Evolutionary conservation across 2,797 vertebrate genomes (phyloP).

Genomic region (Rousettus madagascariensis): DNA sequence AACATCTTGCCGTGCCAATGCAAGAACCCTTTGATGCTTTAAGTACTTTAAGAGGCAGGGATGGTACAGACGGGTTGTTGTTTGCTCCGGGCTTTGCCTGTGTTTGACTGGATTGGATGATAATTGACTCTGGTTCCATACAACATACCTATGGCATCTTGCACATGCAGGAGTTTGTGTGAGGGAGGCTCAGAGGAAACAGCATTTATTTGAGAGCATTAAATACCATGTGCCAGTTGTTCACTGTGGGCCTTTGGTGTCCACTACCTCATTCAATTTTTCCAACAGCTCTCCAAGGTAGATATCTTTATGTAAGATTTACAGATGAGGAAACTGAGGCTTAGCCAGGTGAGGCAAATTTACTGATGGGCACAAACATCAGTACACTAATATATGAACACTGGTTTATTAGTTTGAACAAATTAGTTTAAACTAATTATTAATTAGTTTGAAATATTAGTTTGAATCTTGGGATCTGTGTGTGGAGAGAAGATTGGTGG

Average conservation of each 20-base stretch:
- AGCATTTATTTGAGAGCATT: neutral
- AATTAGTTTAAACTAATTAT: neutral
- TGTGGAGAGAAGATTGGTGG: neutral
- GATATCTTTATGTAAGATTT: neutral
- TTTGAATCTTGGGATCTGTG: neutral
- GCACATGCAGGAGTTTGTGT: neutral
- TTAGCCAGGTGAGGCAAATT: neutral
- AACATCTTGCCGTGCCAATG: neutral
- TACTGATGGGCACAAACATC: neutral
- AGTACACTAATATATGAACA: neutral
- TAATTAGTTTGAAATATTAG: neutral
- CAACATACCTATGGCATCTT: neutral
- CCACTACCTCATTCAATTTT: neutral
- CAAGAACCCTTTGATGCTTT: neutral
- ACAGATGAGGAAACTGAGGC: neutral
- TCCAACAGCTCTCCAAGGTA: neutral
- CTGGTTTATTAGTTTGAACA: neutral
- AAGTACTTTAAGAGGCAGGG: neutral
- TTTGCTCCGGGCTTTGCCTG: neutral
- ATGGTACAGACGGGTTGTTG: neutral
- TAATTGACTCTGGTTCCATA: neutral
- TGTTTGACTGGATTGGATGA: neutral
- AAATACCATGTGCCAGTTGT: neutral
- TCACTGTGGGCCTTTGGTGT: neutral
- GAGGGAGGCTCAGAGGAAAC: neutral